These are phyloP conservation scores for Larimichthys polyactis DNA, from an alignment of 2,113 vertebrate species.

Conservation along the genomic window DNA sequence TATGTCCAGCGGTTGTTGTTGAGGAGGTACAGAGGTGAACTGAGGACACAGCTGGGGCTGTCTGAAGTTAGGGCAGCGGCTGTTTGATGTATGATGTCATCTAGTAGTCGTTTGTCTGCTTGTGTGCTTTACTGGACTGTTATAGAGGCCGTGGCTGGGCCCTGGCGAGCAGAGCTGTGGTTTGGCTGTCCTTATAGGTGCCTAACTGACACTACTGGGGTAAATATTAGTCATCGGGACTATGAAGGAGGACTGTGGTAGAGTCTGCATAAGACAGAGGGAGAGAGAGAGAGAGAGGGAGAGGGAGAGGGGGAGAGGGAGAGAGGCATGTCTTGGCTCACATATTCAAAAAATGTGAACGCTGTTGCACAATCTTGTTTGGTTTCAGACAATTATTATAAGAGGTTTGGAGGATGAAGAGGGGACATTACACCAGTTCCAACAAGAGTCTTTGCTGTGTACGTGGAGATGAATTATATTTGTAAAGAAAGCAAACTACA, in stretches of 20 bases:
- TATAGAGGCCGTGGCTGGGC: conserved; percentile 58
- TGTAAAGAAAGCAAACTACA: neutral
- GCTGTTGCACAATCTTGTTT: conserved; percentile 50
- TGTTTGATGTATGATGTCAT: conserved; percentile 66
- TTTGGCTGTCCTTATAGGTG: conserved; percentile 75
- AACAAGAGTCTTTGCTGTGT: neutral
- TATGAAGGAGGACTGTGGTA: conserved; percentile 46
- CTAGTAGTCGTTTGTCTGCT: conserved; percentile 47
- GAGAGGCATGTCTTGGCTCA: conserved; percentile 40
- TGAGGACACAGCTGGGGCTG: conserved; percentile 51
- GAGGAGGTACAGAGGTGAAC: conserved; percentile 46
- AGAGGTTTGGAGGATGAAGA: neutral
- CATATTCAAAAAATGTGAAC: conserved; percentile 20
- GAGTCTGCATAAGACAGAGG: conserved; percentile 7
- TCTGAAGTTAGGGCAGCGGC: conserved; percentile 41
- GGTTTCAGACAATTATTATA: conserved; percentile 1
- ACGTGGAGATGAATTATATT: neutral
- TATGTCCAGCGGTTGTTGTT: conserved; percentile 16
- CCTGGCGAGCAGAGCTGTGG: conserved; percentile 67
- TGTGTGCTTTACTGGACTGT: conserved; percentile 47
- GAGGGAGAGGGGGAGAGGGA: neutral
- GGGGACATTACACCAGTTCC: neutral
- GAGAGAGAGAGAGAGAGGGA: neutral
- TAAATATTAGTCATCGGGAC: conserved; percentile 75
- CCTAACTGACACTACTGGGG: conserved; percentile 68